Conservation (phyloP, 92 coral and sea anemone genomes). For the Galaxea fascicularis region DNA sequence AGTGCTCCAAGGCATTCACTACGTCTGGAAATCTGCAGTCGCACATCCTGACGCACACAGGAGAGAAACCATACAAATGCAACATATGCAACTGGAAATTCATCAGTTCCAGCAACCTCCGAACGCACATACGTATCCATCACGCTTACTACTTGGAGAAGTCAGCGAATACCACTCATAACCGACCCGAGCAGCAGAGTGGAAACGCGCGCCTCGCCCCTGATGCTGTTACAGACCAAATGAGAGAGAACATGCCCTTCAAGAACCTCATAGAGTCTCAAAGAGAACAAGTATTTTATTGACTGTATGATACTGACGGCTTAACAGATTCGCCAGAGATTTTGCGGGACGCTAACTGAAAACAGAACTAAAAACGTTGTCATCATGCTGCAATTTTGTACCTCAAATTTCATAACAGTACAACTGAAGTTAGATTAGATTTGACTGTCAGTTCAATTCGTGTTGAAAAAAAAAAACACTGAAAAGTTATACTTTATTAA, state of each 20-base stretch:
- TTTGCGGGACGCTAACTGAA: not conserved
- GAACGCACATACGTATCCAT: constrained; percentile 98
- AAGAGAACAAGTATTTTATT: constrained; percentile 80
- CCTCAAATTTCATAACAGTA: not conserved
- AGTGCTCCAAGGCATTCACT: constrained; percentile 98
- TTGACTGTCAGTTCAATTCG: not conserved
- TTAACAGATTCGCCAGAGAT: not conserved
- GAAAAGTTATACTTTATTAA: constrained; percentile 7
- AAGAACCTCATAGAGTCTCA: constrained; percentile 75
- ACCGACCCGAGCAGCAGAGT: constrained; percentile 52
- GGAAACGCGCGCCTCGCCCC: constrained; percentile 9
- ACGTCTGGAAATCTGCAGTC: constrained; percentile 98
- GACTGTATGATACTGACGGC: not conserved
- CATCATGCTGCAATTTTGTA: not conserved
- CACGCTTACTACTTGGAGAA: constrained; percentile 87
- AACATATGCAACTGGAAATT: constrained; percentile 98
- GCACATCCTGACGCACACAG: constrained; percentile 96
- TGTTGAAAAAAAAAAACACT: not conserved
- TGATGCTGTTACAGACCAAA: constrained; percentile 59
- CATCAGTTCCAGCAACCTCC: constrained; percentile 96
- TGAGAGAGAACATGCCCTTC: constrained; percentile 81
- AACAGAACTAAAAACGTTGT: not conserved
- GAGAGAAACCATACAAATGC: constrained; percentile 97
- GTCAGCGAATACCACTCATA: constrained; percentile 21
- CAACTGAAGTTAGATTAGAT: not conserved